A percentile compares a stretch with the other conserved stretches of the same genome.
Conservation (phyloP, 2,797 vertebrate species). For the Sebastes wilsoni region DNA sequence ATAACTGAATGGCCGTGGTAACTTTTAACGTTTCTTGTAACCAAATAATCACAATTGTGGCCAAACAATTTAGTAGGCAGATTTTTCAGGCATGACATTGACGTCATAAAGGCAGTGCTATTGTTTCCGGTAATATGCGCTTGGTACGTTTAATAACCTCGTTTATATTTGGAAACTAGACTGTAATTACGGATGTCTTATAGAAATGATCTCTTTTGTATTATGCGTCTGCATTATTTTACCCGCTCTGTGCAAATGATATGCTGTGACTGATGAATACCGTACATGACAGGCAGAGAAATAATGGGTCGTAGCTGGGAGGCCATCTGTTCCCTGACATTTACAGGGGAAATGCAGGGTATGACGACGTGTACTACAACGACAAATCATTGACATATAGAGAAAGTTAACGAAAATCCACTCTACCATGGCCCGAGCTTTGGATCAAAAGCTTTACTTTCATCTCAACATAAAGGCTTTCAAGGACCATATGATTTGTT, state of each 20-base stretch:
- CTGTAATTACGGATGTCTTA: not conserved
- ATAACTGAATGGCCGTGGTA: not conserved
- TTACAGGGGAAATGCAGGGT: conserved; percentile 1
- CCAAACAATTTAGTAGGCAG: too few relatives aligned
- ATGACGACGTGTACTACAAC: not conserved
- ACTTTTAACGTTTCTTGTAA: not conserved
- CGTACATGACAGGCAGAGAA: not conserved
- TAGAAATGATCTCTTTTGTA: not conserved
- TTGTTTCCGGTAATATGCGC: not conserved
- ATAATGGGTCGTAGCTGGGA: not conserved
- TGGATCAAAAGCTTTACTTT: not conserved
- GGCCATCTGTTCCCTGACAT: conserved; percentile 20
- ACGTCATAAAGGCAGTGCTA: not conserved
- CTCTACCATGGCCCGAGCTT: not conserved
- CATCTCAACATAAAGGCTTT: not conserved
- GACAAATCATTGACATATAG: not conserved
- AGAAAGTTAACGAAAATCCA: not conserved
- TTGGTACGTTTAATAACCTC: not conserved
- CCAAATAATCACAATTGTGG: not conserved
- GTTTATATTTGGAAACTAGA: not conserved
- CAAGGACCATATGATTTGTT: not conserved
- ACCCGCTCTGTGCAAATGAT: not conserved
- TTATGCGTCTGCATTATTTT: not conserved
- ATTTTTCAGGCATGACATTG: not conserved
- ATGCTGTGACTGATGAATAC: not conserved